Percentiles rank a stretch among this genome's conserved stretches.
These are phyloP conservation scores for Chrosomus eos DNA, from an alignment of 2,797 vertebrate species.

Conservation along the genomic window DNA sequence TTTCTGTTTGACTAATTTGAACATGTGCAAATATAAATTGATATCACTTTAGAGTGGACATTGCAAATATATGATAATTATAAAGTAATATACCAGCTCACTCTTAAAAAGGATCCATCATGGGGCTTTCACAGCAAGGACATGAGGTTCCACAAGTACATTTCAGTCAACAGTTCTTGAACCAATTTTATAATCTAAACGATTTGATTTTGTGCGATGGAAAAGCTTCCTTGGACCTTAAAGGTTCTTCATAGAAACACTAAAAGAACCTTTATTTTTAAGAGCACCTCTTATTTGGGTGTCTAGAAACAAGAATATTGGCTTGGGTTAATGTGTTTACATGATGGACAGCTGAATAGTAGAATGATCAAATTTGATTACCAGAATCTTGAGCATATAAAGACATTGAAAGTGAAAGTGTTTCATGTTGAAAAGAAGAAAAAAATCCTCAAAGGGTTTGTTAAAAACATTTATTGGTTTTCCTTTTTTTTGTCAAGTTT, in stretches of 20 bases:
- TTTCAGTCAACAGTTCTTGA: background rate
- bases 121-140: background rate
- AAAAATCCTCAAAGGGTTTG: conserved; percentile 60
- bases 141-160: too few species aligned
- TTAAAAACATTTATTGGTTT: conserved; percentile 95
- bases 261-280: background rate
- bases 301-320: background rate
- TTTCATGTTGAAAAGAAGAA: conserved; percentile 45
- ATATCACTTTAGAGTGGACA: background rate
- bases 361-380: background rate
- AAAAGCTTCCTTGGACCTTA: background rate
- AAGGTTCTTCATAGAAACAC: background rate
- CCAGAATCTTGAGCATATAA: background rate
- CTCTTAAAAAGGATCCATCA: background rate
- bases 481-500: conserved; percentile 69
- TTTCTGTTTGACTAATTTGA: background rate
- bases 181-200: background rate
- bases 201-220: background rate
- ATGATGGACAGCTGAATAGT: background rate
- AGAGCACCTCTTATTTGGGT: background rate
- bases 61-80: background rate
- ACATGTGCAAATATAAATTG: background rate
- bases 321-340: background rate
- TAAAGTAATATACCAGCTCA: background rate
- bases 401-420: background rate